Conservation (phyloP, 1,140 invertebrate species). For the Sarcophaga bullata region DNA sequence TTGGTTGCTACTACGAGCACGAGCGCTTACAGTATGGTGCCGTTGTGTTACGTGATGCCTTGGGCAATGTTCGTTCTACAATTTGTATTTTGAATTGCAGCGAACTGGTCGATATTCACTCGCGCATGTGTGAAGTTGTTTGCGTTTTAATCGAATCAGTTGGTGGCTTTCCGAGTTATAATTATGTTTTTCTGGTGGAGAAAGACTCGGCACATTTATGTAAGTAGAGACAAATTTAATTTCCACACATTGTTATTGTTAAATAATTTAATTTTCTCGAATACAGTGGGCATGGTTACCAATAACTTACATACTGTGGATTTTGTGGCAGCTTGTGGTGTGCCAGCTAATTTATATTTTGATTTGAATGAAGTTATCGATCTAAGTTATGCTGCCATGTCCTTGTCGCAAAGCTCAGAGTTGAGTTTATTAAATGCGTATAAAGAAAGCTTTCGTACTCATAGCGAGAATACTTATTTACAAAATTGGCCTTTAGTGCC, state of each 20-base stretch:
- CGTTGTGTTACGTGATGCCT: conserved; percentile 35
- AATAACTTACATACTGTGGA: conserved; percentile 13
- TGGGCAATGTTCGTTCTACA: conserved; percentile 35
- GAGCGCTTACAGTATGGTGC: conserved; percentile 44
- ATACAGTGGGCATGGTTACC: conserved; percentile 45
- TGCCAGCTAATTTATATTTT: conserved; percentile 34
- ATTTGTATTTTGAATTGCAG: conserved; percentile 36
- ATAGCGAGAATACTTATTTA: conserved; percentile 33
- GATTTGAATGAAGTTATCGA: conserved; percentile 47
- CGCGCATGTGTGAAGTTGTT: conserved; percentile 47
- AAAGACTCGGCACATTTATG: conserved; percentile 44
- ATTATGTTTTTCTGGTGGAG: conserved; percentile 45
- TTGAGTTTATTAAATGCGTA: conserved; percentile 31
- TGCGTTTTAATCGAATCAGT: conserved; percentile 43
- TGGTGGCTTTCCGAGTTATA: conserved; percentile 45
- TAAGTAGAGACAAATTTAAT: conserved; percentile 32
- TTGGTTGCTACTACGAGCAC: conserved; percentile 43
- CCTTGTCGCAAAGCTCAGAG: conserved; percentile 14
- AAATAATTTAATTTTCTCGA: conserved; percentile 16
- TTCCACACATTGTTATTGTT: neutral
- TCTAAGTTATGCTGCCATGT: conserved; percentile 38
- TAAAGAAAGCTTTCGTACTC: conserved; percentile 38
- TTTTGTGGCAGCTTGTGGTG: conserved; percentile 41
- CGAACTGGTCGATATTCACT: conserved; percentile 46
- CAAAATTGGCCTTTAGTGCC: conserved; percentile 38